A percentile compares a stretch with the other conserved stretches of the same genome.
Conservation (phyloP, 2,888 invertebrate species). For the Spatulosminthurus flaviceps region DNA sequence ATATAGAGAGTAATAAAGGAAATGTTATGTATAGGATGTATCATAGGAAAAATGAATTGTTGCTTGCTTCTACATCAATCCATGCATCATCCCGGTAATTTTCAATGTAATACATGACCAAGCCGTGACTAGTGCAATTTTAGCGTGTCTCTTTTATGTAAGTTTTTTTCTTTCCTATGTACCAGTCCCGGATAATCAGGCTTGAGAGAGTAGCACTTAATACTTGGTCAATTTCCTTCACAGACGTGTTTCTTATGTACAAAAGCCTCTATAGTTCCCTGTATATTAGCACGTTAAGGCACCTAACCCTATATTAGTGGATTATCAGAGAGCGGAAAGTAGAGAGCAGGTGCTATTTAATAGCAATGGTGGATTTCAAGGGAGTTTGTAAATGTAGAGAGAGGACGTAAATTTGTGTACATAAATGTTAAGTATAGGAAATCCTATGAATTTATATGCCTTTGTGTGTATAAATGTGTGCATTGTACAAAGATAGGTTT, state of each 20-base stretch:
- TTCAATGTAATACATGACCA: conserved; percentile 44
- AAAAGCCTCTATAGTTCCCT: too few relatives aligned
- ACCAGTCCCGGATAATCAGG: background rate
- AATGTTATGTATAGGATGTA: background rate
- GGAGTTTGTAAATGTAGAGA: too few relatives aligned
- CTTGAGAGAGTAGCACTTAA: background rate
- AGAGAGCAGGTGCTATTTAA: conserved; percentile 37
- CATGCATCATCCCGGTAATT: conserved; percentile 41
- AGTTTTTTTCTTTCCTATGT: background rate
- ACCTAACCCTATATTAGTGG: background rate
- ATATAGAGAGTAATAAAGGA: background rate
- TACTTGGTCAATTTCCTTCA: too few relatives aligned
- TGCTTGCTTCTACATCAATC: background rate
- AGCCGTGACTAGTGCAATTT: conserved; percentile 50
- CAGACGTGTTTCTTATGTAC: too few relatives aligned
- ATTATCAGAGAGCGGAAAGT: conserved; percentile 22
- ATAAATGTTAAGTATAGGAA: too few relatives aligned
- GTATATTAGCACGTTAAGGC: too few relatives aligned
- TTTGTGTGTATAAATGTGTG: too few relatives aligned
- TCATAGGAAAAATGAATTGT: conserved; percentile 9
- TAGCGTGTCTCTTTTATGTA: too few relatives aligned
- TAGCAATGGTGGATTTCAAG: conserved; percentile 22
- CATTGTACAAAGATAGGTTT: too few relatives aligned
- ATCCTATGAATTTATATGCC: too few relatives aligned
- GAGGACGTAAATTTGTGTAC: too few relatives aligned